These are phyloP conservation scores for Hippocampus guttulatus DNA, from an alignment of 2,113 vertebrate genomes.

Conservation along the genomic window DNA sequence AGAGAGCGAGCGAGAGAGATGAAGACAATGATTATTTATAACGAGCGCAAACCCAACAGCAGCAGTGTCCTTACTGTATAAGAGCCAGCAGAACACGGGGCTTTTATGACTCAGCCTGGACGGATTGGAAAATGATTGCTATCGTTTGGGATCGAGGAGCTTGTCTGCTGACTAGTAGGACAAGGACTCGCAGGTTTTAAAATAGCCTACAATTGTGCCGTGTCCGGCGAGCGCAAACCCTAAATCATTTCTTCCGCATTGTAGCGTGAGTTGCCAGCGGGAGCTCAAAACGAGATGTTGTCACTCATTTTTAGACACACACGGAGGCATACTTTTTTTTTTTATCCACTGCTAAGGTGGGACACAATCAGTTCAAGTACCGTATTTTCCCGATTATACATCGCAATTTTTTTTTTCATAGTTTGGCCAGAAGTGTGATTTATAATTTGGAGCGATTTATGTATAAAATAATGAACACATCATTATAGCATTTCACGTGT, in stretches of 20 bases:
- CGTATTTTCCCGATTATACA: too few relatives aligned
- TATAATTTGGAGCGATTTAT: too few relatives aligned
- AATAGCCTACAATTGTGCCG: neutral
- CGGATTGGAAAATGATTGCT: neutral
- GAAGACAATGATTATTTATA: conserved; percentile 14
- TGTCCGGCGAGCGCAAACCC: neutral
- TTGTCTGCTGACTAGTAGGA: neutral
- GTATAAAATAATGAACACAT: too few relatives aligned
- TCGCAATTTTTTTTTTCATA: too few relatives aligned
- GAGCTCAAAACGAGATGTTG: neutral
- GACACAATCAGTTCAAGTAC: neutral
- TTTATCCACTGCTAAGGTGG: neutral
- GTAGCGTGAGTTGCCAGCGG: neutral
- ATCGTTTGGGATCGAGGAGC: neutral
- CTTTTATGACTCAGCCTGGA: neutral
- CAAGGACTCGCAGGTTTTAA: neutral
- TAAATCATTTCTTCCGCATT: neutral
- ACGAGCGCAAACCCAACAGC: neutral
- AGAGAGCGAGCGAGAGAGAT: conserved; percentile 9
- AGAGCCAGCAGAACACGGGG: neutral
- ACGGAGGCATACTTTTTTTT: neutral
- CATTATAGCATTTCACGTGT: too few relatives aligned
- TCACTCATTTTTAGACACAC: neutral
- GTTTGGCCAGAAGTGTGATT: too few relatives aligned
- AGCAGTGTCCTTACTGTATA: neutral